These are phyloP conservation scores for Stegodyphus mimosarum DNA, from an alignment of 1,140 invertebrate species.

Conservation along the genomic window DNA sequence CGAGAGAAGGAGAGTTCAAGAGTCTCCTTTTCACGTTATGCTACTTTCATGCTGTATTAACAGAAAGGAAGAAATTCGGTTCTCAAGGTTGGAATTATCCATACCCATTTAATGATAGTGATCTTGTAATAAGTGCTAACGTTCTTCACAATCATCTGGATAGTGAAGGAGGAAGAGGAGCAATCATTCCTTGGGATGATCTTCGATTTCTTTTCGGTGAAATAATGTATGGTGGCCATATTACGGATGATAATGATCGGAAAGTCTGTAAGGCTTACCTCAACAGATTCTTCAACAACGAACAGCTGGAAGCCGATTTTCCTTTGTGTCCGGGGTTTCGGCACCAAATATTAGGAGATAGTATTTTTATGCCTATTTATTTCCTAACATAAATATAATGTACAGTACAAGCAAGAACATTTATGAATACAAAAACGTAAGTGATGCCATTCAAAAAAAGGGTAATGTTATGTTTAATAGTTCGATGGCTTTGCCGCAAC, in stretches of 20 bases:
- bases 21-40: conserved; percentile 92
- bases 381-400: too few relatives aligned
- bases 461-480: too few relatives aligned
- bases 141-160: conserved; percentile 96
- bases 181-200: conserved; percentile 93
- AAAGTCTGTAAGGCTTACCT: conserved; percentile 90
- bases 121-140: conserved; percentile 78
- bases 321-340: conserved; percentile 89
- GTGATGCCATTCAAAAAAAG: too few relatives aligned
- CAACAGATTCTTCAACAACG: conserved; percentile 65
- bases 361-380: too few relatives aligned
- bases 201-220: conserved; percentile 93
- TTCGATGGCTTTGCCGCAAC: too few relatives aligned
- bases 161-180: conserved; percentile 73
- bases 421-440: too few relatives aligned
- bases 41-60: conserved; percentile 97
- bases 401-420: too few relatives aligned
- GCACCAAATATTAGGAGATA: too few relatives aligned
- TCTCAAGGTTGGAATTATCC: conserved; percentile 96
- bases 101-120: conserved; percentile 82
- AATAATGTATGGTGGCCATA: conserved; percentile 98
- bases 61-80: conserved; percentile 93
- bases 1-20: conserved; percentile 95
- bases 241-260: conserved; percentile 97
- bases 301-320: conserved; percentile 89